A percentile compares a stretch with the other conserved stretches of the same genome.
These are phyloP conservation scores for Cricetomys ansorgei DNA, from an alignment of 2,113 vertebrate species.

Conservation along the genomic window DNA sequence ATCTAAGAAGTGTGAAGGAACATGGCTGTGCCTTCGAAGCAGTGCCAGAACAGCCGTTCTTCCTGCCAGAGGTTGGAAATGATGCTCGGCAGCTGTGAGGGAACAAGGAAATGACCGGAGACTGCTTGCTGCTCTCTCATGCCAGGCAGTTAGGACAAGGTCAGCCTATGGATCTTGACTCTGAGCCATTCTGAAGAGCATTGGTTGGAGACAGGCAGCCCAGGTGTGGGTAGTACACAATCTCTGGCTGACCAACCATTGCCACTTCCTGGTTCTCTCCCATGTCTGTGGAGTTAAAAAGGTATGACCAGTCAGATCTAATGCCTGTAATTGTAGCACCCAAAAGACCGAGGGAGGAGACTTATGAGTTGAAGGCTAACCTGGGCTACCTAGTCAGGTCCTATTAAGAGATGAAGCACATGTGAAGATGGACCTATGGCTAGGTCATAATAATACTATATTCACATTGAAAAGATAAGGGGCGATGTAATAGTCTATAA, in stretches of 20 bases:
- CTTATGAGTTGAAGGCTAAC: background rate
- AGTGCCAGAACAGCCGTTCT: background rate
- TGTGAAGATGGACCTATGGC: background rate
- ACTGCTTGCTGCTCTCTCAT: background rate
- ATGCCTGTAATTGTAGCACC: background rate
- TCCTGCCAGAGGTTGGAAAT: background rate
- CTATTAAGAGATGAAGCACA: background rate
- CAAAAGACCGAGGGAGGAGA: background rate
- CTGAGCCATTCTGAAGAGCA: background rate
- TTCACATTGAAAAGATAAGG: too few relatives aligned
- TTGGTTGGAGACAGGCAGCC: background rate
- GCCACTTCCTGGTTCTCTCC: background rate
- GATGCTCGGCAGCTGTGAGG: background rate
- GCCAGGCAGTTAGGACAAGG: background rate
- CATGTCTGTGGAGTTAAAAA: background rate
- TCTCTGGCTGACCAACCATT: background rate
- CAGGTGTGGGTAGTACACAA: background rate
- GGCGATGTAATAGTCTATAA: too few relatives aligned
- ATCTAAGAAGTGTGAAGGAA: background rate
- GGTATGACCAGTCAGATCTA: background rate
- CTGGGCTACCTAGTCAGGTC: background rate
- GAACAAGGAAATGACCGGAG: too few relatives aligned
- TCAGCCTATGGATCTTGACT: background rate
- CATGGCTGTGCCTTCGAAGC: background rate
- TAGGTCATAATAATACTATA: background rate